Evolutionary conservation across 1,140 invertebrate species (phyloP), one percentile per base, ranked within the genome.

Genomic region (Antheraea mylitta): DNA sequence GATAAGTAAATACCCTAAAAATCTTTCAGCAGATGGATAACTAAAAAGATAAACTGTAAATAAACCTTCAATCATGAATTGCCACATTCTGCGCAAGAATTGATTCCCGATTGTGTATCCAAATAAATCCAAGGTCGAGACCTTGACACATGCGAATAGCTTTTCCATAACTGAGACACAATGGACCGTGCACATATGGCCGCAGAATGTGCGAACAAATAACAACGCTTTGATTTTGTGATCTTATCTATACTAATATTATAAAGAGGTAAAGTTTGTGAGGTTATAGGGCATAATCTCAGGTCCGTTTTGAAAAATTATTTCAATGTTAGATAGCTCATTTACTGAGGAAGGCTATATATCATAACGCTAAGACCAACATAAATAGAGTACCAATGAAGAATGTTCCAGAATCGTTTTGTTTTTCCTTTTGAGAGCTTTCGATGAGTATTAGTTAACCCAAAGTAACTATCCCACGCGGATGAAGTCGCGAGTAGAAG

Each of bases 141-240:
- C 80, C 81, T 81, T 82, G 78, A 81, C 79, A 79, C 68, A 59
- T 67, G 72, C 64, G 64, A 73, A 67, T 59, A 62, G 42, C 74
- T 77, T 73, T 79, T 30, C 76, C 78, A 76, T 79, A 75, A 78
- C 18, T 65, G 62, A 67, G 13, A 53, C 45, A 53, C 45, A 53
- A 53, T 53, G 16, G 45, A 53, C 45, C 16, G 6, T 6, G 45
- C 45, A 53, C 45, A 53, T 53, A 53, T 53, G 45, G 45, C 45
- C 45, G 16, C 45, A 13, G 45, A 16, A n/a, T 53, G 45, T 16
- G 45, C 45, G 45, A 16, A 53, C 45, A 6, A 53, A 53, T 5
- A 16, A 53, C 45, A 13, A 16, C 11, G 45, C 11, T 16, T 53
- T n/a, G 16, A 53, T 53, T 53, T 53, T 53, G 0, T 6, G 45